Evolutionary conservation across 2,113 vertebrate species (phyloP).

Genomic region (Lepisosteus oculatus): DNA sequence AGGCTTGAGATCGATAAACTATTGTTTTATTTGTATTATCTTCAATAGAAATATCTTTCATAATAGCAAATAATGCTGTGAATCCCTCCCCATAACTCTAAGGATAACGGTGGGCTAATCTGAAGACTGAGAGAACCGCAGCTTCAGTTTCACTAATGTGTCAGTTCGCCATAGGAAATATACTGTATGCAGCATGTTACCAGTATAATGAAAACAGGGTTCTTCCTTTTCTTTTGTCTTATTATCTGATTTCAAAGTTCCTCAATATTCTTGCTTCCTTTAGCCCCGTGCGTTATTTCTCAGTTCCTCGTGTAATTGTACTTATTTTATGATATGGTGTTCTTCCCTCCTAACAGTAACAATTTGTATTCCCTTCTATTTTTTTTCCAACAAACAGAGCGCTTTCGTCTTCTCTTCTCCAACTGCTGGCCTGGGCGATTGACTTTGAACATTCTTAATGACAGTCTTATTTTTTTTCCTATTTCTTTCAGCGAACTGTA

Average conservation of each 20-base stretch:
- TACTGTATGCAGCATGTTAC: constrained; percentile 40
- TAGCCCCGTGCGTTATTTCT: not conserved
- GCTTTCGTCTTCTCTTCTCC: not conserved
- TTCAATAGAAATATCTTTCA: no score
- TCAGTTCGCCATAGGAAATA: constrained; percentile 77
- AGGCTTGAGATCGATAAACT: no score
- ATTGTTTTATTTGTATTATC: no score
- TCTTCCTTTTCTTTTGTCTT: constrained; percentile 49
- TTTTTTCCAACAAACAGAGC: no score
- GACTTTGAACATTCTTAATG: constrained; percentile 48
- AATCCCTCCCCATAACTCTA: constrained; percentile 70
- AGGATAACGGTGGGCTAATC: constrained; percentile 67
- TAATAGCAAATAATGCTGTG: constrained; percentile 67
- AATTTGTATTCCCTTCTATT: not conserved
- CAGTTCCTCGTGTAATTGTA: not conserved
- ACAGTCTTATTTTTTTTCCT: constrained; percentile 28
- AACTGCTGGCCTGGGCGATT: not conserved
- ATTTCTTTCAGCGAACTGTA: constrained; percentile 17
- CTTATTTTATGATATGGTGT: not conserved
- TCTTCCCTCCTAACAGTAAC: not conserved
- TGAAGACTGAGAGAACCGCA: constrained; percentile 67
- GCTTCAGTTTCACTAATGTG: constrained; percentile 81
- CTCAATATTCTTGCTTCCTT: not conserved
- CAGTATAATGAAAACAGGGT: constrained; percentile 63
- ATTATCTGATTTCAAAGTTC: constrained; percentile 45